Base-by-base conservation (phyloP, 2,797 vertebrate species). In the Octomys mimax region DNA sequence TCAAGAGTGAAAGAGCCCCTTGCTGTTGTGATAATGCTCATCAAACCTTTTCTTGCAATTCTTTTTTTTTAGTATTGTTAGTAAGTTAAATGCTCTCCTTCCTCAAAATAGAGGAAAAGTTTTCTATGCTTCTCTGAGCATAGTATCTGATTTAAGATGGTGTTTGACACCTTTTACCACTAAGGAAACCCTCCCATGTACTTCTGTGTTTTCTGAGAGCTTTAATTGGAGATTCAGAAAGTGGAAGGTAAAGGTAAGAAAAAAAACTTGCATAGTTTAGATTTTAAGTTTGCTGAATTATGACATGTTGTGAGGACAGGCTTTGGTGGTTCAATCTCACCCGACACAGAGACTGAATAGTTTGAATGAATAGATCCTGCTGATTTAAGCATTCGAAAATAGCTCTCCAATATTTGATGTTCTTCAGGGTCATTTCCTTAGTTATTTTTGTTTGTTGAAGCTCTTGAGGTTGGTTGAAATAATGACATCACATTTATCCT, bases 391-490 rank as follows among this genome's bases (percentile, higher is more conserved):
- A 52, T 36, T 66, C 21, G 21, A 42, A 42, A 68, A 85, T 61
- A 46, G 61, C 85, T 79, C 92, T 95, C 31, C 77, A 73, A 39
- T 39, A 28, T 79, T 86, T 92, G 57, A 49, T 95, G 81, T 64
- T 92, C 92, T 49, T 36, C 33, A 1, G 28, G 89, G 16, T 95
- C 9, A 57, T n/a, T 93, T 89, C n/a, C 80, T 87, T 89, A 19
- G 14, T 89, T 96, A 90, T 83, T 96, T 96, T 92, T 86, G 49
- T 54, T 94, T 78, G 39, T 1, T 42, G 26, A 87, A 75, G 68
- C 71, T 85, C n/a, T 88, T 87, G 81, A 33, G 14, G 33, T 36
- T 87, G 46, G 6, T 86, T 95, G n/a, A 84, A 86, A 84, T 81
- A 75, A 91, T 39, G 13, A 36, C 78, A 3, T 88, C 31, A 62